Evolutionary conservation across 2,797 vertebrate genomes (phyloP).

Genomic region (Pseudomugil gertrudae): DNA sequence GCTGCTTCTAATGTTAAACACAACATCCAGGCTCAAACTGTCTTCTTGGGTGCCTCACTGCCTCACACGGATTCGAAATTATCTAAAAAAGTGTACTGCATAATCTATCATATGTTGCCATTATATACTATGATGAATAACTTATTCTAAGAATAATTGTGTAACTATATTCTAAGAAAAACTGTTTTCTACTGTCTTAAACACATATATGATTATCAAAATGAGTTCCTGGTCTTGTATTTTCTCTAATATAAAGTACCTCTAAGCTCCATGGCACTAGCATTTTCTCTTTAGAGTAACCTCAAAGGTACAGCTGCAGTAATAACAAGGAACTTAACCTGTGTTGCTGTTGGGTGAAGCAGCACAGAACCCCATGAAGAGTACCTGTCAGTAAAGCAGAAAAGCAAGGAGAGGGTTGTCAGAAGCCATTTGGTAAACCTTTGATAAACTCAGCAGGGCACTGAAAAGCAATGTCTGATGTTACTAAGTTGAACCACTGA

Average conservation of each 20-base stretch:
- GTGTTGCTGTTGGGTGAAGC: conserved; percentile 27
- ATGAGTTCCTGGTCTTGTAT: conserved; percentile 34
- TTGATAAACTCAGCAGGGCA: conserved; percentile 28
- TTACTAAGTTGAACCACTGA: conserved; percentile 25
- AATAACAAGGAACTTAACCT: conserved; percentile 20
- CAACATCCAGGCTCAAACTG: conserved; percentile 60
- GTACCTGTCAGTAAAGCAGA: conserved; percentile 25
- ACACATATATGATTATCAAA: conserved; percentile 48
- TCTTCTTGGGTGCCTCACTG: conserved; percentile 47
- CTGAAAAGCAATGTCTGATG: conserved; percentile 14
- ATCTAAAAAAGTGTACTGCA: conserved; percentile 41
- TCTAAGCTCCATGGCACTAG: conserved; percentile 2
- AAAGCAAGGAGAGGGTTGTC: conserved; percentile 34
- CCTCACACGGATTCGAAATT: conserved; percentile 38
- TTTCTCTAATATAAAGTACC: conserved; percentile 17
- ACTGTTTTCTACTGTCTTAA: conserved; percentile 37
- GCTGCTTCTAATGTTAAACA: conserved; percentile 31
- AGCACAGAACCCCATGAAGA: conserved; percentile 17
- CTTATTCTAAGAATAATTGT: conserved; percentile 26
- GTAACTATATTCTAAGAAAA: too few relatives aligned
- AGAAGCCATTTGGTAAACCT: conserved; percentile 40
- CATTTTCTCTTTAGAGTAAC: neutral
- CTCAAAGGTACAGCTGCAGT: conserved; percentile 12
- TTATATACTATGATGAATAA: conserved; percentile 37
- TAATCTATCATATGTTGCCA: conserved; percentile 56